These are phyloP conservation scores for Porphyrio hochstetteri DNA, from an alignment of 2,113 vertebrate genomes.

Conservation along the genomic window DNA sequence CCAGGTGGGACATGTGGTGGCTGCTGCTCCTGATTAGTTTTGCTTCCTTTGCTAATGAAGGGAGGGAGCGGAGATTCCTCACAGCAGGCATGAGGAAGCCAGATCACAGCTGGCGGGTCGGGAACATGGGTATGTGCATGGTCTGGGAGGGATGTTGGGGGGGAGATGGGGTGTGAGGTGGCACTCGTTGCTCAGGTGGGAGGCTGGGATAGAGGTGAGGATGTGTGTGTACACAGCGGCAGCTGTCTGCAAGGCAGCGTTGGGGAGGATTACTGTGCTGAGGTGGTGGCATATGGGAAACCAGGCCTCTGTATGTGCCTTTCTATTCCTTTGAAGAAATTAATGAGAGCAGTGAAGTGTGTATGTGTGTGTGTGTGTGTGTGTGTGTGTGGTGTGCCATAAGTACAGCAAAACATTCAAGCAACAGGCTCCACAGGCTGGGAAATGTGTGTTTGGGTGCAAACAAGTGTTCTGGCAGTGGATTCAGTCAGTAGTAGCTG, in stretches of 20 bases:
- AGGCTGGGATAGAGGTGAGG: fast-evolving
- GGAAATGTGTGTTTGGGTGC: not conserved
- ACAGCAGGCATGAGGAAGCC: no score
- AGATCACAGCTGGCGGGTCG: not conserved
- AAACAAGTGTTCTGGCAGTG: not conserved
- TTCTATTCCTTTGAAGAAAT: not conserved
- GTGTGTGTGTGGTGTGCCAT: no score
- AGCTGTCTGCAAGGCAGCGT: fast-evolving
- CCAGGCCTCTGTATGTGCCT: not conserved
- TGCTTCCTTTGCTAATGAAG: not conserved
- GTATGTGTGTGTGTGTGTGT: not conserved
- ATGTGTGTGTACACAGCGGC: not conserved
- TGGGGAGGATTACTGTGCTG: not conserved
- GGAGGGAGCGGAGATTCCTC: fast-evolving
- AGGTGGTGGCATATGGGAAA: fast-evolving
- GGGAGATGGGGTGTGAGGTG: not conserved
- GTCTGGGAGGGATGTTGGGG: fast-evolving
- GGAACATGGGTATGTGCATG: fast-evolving
- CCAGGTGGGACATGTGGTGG: fast-evolving
- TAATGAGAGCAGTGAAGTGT: not conserved
- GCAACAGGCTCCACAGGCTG: fast-evolving
- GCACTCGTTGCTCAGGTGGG: fast-evolving
- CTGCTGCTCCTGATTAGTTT: not conserved
- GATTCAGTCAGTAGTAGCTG: not conserved
- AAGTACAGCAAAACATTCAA: not conserved